Base-by-base conservation (phyloP, 2,113 vertebrate species). In the Hucho hucho region DNA sequence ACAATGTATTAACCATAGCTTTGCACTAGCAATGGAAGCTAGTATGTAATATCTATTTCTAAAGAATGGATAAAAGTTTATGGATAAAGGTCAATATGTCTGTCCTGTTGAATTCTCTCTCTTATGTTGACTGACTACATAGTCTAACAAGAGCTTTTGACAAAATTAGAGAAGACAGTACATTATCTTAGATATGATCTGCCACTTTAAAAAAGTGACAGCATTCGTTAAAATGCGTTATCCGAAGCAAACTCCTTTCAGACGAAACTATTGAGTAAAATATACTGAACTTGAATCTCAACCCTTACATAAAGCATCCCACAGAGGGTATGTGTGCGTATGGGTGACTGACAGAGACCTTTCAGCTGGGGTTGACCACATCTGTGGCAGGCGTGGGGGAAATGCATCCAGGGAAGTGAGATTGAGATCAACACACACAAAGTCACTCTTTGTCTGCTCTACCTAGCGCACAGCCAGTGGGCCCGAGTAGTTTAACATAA, bases 401-500 rank as follows among this genome's bases (percentile, higher is more conserved):
- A 90, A 88, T 87, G 83, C 88, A 80, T 83, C 80, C 86, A 75
- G 82, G 79, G 84, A 84, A 79, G 76, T 74, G 64, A 72, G 84
- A 88, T 79, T 75, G 43, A 84, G 84, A 87, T 87, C 81, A 79
- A 81, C 74, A 79, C 73, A 86, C 81, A 90, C 91, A 93, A 43
- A 43, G 86, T 82, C 69, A 65, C 65, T 84, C 88, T 91, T 87
- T 91, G 90, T 92, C 72, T 77, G 32, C 76, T 11, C 20, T 29
- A 32, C 70, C 64, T 26, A 28, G 25, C 69, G 73, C 84, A 82
- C 78, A 76, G 84, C 4, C 6, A 80, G 79, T 0, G 67, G 64
- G 47, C 74, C 46, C 0, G 46, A 81, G 66, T 46, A 46, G 67
- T 75, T 53, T 46, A 63, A 80, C 65, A 81, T 75, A 74, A 29